Evolutionary conservation across 2,888 invertebrate species (phyloP), one percentile per base, ranked within the genome.

Genomic region (Lasioglossum zephyrum): DNA sequence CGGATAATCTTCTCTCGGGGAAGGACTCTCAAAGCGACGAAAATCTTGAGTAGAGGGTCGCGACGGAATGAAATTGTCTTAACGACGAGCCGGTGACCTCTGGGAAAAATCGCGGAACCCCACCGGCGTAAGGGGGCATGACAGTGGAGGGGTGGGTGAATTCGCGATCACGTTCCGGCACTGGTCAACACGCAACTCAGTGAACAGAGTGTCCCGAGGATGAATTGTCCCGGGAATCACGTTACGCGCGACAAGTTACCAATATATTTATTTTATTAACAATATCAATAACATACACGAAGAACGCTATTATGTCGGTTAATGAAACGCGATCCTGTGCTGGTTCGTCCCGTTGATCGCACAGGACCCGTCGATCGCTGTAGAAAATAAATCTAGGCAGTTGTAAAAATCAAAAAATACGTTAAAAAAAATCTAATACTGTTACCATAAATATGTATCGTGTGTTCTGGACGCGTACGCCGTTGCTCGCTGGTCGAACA

Each of bases 391-490:
- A 73, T 77, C 74, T 81, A 77, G 63, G 70, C 76, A 73, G 4
- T 39, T 76, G 74, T 83, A 84, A 81, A 85, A 74, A 39, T 70
- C 63, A 22, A 49, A 63, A 78, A 75, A 76, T 66, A 79, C 66
- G 36, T 76, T 79, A 69, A 36, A 36, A 26, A 84, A 84, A 87
- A 84, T 22, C 74, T 89, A 90, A 90, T 90, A 89, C 90, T 90
- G 87, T 79, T 80, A 83, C 73, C 74, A 89, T 87, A 90, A 87
- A 89, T 89, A 88, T 82, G 57, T 57, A 79, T 81, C 72, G 77
- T 86, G 72, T 8, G 39, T 73, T 5, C 0, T 26, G 60, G 26
- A 26, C 60, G 13, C 26, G 26, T 5, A 1, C 60, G 26, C 13
- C 11, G 60, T n/a, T 60, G 26, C 13, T 60, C 26, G 60, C 3